Base-by-base conservation (phyloP, 1,140 invertebrate species). In the Drosophila kurseongensis region DNA sequence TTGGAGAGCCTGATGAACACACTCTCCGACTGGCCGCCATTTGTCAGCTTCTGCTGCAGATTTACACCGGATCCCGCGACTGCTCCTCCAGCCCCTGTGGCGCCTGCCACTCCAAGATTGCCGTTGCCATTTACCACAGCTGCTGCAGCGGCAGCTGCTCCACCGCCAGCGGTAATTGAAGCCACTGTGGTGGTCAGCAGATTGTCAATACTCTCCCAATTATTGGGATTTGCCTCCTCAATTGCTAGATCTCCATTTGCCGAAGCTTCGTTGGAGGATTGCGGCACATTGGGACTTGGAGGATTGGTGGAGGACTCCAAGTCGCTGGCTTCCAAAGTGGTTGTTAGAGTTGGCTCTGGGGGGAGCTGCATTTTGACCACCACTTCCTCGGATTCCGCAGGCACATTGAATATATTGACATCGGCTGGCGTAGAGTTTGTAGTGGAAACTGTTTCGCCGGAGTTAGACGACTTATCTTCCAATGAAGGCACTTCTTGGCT, bases 1-100 rank as follows among this genome's bases (percentile, higher is more conserved):
- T 99, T 99, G 38, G 97, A 98, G 27, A 99, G 93, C 74, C 98
- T 94, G 78, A 99, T 95, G 92, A 99, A 99, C 23, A 99, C 97
- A 4, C 98, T 98, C 93, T 99, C 98, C 76, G 99, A 98, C 80
- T 97, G 96, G 6, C 92, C 93, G 85, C 95, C 86, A 58, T 84
- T 80, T 1, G 90, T 75, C 14, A 91, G 66, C 45, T 91, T 91
- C 36, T 90, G 78, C 47, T 91, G 89, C 14, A 82, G 51, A 50
- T 78, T 91, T 10, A 83, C 36, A 8, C 55, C 65, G 10, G 55
- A 67, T 18, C 58, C 60, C 8, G n/a, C 13, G 6, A n/a, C 71
- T 16, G 51, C 14, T 32, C 57, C 59, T 41, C 35, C 57, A 8
- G 51, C 23, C 40, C 52, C 58, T 8, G 35, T 12, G 4, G 13